phyloP scores from a whole-genome alignment of 2,888 invertebrate genomes.

The Liopterus haemorrhoidalis region DNA sequence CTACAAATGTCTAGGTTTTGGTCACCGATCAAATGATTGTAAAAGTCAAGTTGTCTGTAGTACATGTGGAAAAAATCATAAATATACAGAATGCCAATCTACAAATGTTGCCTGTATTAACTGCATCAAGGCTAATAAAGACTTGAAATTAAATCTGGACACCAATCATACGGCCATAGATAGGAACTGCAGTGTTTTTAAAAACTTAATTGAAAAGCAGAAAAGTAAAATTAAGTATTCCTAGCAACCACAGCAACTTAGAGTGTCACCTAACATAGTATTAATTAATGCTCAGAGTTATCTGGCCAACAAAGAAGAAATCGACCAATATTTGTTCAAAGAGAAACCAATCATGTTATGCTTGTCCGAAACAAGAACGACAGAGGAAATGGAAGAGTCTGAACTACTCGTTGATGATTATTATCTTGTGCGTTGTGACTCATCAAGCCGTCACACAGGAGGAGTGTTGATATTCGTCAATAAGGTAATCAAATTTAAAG shows the following conservation, averaged over 20 bases:
- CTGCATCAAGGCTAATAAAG: not conserved
- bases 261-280: not conserved
- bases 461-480: no score
- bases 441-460: constrained; percentile 3
- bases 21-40: constrained; percentile 2
- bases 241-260: constrained; percentile 2
- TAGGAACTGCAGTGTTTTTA: constrained; percentile 3
- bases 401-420: constrained; percentile 2
- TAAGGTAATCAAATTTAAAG: no score
- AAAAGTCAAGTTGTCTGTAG: not conserved
- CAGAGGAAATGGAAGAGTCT: not conserved
- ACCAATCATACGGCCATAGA: constrained; percentile 6
- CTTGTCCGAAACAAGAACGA: constrained; percentile 3
- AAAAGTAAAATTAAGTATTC: not conserved
- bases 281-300: constrained; percentile 7
- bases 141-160: constrained; percentile 5
- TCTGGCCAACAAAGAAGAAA: not conserved
- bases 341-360: not conserved
- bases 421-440: not conserved
- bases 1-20: constrained; percentile 4
- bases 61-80: constrained; percentile 5
- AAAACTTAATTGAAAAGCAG: not conserved
- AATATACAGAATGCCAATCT: constrained; percentile 1
- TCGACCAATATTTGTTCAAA: not conserved
- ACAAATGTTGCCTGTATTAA: not conserved